Evolutionary conservation across 64 coral and sea anemone species (phyloP), one percentile per base, ranked within the genome.

Genomic region (Catalaphyllia jardinei): DNA sequence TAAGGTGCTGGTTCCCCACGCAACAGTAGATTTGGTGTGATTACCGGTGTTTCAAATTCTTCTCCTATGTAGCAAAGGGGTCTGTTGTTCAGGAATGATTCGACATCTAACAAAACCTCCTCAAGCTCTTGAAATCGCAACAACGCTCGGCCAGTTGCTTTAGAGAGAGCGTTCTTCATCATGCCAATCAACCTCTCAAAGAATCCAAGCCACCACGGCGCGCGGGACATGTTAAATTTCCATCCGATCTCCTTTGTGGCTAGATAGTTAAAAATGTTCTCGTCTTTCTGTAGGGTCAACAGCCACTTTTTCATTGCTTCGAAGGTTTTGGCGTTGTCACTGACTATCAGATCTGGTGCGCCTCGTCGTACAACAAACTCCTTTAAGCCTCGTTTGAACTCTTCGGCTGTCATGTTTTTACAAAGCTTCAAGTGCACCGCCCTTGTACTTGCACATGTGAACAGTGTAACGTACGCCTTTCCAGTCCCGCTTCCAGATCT

Each of bases 371-470:
- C 4, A 4, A 39, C 38, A 39, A 39, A 39, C 38, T 39, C 38
- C 38, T 39, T 0, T 2, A 39, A 4, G 38, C 38, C 4, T 39
- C 38, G 2, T 4, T 39, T 39, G 38, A 39, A 39, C 4, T 39
- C 38, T 39, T 4, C 4, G 2, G 4, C 38, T 39, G 38, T 39
- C 20, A 89, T 11, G 39, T 80, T 31, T 18, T 22, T 24, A 20
- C 54, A 67, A 6, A 89, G 76, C 38, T 89, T 80, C 16, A 89
- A 67, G 51, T 89, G 88, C 28, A 89, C 88, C n/a, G 77, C 88
- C 54, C 30, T 46, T 17, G 76, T 89, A 28, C 52, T 69, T 11
- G 75, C 54, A 24, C 88, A 89, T 12, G 88, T 80, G 27, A 89
- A 89, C 55, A 89, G 76, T 0, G 89, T 46, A 55, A 91, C 73